These are phyloP conservation scores for Siphlonurus alternatus DNA, from an alignment of 2,888 invertebrate species.

Conservation along the genomic window DNA sequence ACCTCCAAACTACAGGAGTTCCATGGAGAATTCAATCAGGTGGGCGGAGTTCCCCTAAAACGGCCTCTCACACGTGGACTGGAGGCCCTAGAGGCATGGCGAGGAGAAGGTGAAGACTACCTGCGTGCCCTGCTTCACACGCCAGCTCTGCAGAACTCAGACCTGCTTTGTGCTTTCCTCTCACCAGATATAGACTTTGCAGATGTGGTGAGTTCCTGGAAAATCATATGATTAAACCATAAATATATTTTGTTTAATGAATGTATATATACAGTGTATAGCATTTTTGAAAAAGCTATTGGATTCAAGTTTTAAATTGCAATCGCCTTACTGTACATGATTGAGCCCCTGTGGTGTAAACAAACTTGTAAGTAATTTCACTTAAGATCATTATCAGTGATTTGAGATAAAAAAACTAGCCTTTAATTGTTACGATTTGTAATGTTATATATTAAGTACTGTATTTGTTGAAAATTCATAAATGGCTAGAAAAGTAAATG, in stretches of 20 bases:
- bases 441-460: neutral
- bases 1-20: neutral
- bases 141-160: neutral
- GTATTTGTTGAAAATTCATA: no score
- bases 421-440: neutral
- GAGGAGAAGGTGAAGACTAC: neutral
- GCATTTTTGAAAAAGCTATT: no score
- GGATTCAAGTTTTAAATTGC: no score
- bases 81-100: neutral
- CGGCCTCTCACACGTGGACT: neutral
- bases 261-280: no score
- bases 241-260: no score
- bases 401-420: no score
- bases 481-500: no score
- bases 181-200: neutral
- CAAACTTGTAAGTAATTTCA: no score
- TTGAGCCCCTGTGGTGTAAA: no score
- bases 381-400: no score
- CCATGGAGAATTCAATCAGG: neutral
- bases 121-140: neutral
- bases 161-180: neutral
- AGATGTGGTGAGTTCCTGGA: neutral
- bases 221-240: no score
- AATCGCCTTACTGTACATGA: no score
- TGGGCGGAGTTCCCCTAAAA: neutral